Evolutionary conservation across 1,140 invertebrate species (phyloP), one percentile per base, ranked within the genome.

Genomic region (Drosophila sturtevanti): DNA sequence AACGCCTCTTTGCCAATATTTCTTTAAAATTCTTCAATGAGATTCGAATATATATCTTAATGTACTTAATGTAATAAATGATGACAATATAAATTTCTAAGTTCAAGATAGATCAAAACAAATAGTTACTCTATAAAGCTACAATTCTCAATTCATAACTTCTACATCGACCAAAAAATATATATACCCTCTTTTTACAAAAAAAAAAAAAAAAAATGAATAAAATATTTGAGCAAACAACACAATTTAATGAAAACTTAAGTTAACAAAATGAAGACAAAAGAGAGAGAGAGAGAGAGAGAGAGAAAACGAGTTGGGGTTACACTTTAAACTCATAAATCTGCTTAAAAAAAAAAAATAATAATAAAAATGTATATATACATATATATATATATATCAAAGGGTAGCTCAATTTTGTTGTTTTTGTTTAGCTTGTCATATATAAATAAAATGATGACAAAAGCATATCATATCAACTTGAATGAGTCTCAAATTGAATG

Each of bases 401-500:
- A 10, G 41, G 16, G 16, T 21, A 48, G 41, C 41, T 48, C 41
- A 21, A 21, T 48, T 31, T 31, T 4, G 2, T 48, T 21, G 18
- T 48, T 7, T 48, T 2, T 48, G 41, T 16, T 48, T 48, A 21
- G 16, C 6, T 48, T 48, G 41, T 48, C 41, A 48, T 48, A 48
- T 48, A 48, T 48, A 48, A 48, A 41, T 52, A 52, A 63, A 73
- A 64, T n/a, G 60, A 61, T 18, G 44, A 37, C 12, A 11, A 18
- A 51, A 24, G 18, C 41, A 48, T 48, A 11, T 48, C 10, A n/a
- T n/a, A n/a, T 6, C 4, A 58, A 31, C 54, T 54, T 21, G 38
- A 34, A 35, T 72, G 54, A 84, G 68, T 84, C 78, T 68, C 72
- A 61, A 56, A 60, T 16, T 52, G 48, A 61, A 67, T 62, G 58